phyloP scores from a whole-genome alignment of 1,140 invertebrate species.

The Linepithema humile region DNA sequence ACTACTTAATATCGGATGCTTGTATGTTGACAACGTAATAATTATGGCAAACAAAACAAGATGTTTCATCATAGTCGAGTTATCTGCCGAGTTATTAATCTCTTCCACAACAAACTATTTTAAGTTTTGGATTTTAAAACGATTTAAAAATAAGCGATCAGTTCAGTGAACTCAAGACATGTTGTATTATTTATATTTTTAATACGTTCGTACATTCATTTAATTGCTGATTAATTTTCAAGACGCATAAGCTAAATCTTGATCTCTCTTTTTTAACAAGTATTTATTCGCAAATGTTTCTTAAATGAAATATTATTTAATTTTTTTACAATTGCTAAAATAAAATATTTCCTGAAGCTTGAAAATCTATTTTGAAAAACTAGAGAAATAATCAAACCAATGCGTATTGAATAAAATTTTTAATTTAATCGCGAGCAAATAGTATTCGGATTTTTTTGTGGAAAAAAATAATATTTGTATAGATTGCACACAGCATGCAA shows the following conservation, averaged over 20 bases:
- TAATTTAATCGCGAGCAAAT: background rate
- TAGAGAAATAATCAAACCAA: too few species aligned
- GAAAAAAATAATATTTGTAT: background rate
- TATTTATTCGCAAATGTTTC: too few species aligned
- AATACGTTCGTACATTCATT: too few species aligned
- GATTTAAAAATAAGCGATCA: background rate
- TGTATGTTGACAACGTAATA: constrained; percentile 29
- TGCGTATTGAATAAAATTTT: background rate
- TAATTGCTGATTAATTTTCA: too few species aligned
- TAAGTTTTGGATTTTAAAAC: background rate
- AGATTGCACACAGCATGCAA: constrained; percentile 17
- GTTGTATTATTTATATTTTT: too few species aligned
- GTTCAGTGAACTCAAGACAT: background rate
- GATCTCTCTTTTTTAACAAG: too few species aligned
- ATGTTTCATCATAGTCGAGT: background rate
- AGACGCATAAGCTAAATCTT: too few species aligned
- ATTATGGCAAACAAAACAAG: background rate
- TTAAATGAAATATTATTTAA: too few species aligned
- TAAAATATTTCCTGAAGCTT: too few species aligned
- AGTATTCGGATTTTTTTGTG: background rate
- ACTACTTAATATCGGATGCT: constrained; percentile 45
- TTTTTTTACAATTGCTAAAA: too few species aligned
- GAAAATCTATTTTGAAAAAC: too few species aligned
- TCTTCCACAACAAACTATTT: background rate
- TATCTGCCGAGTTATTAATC: background rate